These are phyloP conservation scores for Clitarchus hookeri DNA, from an alignment of 2,888 invertebrate species.

Conservation along the genomic window DNA sequence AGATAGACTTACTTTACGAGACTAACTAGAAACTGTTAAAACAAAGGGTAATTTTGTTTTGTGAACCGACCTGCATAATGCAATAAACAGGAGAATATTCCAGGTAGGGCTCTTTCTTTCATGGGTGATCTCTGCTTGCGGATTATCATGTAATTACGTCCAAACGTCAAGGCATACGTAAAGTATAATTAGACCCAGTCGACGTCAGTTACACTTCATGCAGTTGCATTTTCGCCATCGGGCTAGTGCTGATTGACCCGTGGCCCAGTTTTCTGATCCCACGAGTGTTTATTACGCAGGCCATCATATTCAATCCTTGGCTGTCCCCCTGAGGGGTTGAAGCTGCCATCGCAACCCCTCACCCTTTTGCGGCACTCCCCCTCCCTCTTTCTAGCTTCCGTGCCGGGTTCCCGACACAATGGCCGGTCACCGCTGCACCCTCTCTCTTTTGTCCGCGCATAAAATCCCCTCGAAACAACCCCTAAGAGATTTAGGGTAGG, in stretches of 20 bases:
- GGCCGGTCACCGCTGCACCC: slow-evolving; percentile 24
- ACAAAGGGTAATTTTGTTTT: too few species aligned
- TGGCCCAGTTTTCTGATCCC: slow-evolving; percentile 22
- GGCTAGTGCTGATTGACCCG: neutral
- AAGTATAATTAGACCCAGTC: too few species aligned
- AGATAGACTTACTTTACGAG: too few species aligned
- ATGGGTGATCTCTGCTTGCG: too few species aligned
- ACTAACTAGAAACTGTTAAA: too few species aligned
- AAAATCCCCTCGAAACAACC: slow-evolving; percentile 26
- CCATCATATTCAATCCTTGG: slow-evolving; percentile 21
- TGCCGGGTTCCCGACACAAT: slow-evolving; percentile 1
- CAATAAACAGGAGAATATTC: too few species aligned
- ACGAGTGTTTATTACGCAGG: slow-evolving; percentile 21
- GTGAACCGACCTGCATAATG: too few species aligned
- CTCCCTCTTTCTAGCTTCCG: neutral
- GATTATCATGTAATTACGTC: too few species aligned
- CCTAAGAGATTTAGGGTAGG: slow-evolving; percentile 25
- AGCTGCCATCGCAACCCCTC: neutral
- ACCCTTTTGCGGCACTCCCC: neutral
- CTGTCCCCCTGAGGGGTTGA: slow-evolving; percentile 9
- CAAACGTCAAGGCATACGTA: too few species aligned
- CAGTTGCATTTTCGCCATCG: neutral
- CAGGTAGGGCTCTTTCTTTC: too few species aligned
- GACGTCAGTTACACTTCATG: too few species aligned
- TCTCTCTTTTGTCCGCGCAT: slow-evolving; percentile 22